Conservation (phyloP, 2,888 invertebrate species). For the Caradrina kadenii region DNA sequence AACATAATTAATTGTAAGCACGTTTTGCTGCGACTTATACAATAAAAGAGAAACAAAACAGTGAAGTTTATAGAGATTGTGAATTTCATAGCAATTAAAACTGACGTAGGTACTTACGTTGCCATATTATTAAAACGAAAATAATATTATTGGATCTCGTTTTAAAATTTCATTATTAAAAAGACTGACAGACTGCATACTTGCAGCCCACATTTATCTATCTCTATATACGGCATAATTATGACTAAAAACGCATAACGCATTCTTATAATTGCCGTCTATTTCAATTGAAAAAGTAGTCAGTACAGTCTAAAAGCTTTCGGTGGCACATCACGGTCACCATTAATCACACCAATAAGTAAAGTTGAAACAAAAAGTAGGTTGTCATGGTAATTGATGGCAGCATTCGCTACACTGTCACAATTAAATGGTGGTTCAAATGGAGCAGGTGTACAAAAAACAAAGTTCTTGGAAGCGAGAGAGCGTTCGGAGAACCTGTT, state of each 20-base stretch:
- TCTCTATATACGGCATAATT: constrained; percentile 34
- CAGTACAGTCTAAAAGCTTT: constrained; percentile 46
- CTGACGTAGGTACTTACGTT: neutral
- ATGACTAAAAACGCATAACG: constrained; percentile 34
- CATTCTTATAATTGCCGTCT: constrained; percentile 29
- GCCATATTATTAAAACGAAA: constrained; percentile 1
- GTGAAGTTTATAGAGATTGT: constrained; percentile 13
- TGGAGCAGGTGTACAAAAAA: constrained; percentile 83
- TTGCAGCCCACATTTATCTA: constrained; percentile 13
- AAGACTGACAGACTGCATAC: constrained; percentile 4
- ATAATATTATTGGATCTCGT: constrained; percentile 2
- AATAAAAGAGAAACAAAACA: constrained; percentile 11
- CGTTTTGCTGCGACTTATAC: constrained; percentile 19
- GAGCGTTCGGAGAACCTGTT: constrained; percentile 81
- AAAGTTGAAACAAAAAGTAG: constrained; percentile 58
- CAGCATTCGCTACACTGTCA: constrained; percentile 74
- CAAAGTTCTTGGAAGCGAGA: constrained; percentile 79
- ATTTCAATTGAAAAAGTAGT: constrained; percentile 46
- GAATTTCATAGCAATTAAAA: constrained; percentile 9
- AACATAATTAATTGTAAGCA: constrained; percentile 41
- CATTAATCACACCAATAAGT: constrained; percentile 62
- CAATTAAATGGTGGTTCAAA: constrained; percentile 79
- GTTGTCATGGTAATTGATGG: constrained; percentile 82
- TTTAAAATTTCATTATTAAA: constrained; percentile 24
- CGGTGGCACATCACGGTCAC: constrained; percentile 30